Conservation (phyloP, 2,888 invertebrate species). For the Charanyca ferruginea region DNA sequence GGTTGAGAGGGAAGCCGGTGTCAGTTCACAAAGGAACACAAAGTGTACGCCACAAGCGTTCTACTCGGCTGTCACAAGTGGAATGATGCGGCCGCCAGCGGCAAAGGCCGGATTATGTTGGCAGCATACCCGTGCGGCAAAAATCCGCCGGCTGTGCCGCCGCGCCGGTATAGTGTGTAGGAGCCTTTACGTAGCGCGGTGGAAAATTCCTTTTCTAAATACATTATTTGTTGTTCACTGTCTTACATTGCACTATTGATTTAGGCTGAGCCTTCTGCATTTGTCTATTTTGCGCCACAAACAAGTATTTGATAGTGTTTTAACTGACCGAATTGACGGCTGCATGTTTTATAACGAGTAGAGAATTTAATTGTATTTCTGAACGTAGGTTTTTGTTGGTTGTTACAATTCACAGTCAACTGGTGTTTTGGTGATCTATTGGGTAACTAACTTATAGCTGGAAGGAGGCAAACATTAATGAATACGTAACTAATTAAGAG, state of each 20-base stretch:
- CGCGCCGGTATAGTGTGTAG: too few relatives aligned
- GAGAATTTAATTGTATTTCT: conserved; percentile 50
- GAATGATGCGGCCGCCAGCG: too few relatives aligned
- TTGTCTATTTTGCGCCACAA: neutral
- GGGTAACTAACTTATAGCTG: conserved; percentile 13
- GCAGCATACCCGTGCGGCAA: too few relatives aligned
- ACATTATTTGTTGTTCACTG: too few relatives aligned
- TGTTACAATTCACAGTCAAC: conserved; percentile 38
- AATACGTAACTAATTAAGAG: conserved; percentile 10
- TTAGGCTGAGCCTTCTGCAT: conserved; percentile 13
- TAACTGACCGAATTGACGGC: conserved; percentile 43
- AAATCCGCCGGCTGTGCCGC: too few relatives aligned
- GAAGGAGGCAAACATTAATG: neutral
- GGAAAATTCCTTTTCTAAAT: too few relatives aligned
- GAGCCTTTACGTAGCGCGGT: too few relatives aligned
- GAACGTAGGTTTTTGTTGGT: conserved; percentile 19
- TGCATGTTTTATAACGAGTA: conserved; percentile 37
- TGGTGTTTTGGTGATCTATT: conserved; percentile 12
- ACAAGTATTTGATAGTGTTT: conserved; percentile 39
- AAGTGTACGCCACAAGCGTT: too few relatives aligned
- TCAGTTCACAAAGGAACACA: too few relatives aligned
- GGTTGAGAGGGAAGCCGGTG: too few relatives aligned
- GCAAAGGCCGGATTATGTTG: too few relatives aligned
- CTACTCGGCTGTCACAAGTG: too few relatives aligned
- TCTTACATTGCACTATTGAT: neutral